Percentiles rank a stretch among this genome's conserved stretches.
Conservation (phyloP, 2,113 vertebrate genomes). For the Corynorhinus townsendii region DNA sequence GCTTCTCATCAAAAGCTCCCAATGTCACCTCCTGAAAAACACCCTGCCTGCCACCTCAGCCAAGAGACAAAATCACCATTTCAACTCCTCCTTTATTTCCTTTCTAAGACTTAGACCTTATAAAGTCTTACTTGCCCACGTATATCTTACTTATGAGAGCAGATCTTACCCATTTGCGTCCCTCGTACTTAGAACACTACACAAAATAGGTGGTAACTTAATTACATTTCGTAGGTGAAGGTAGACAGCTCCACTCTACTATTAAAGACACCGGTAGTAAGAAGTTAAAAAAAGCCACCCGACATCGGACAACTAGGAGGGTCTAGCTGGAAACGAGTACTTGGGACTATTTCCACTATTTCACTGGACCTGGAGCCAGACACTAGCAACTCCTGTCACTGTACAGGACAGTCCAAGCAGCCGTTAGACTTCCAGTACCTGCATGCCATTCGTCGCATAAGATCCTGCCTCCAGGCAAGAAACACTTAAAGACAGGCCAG, state of each 20-base stretch:
- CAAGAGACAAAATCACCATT: not conserved
- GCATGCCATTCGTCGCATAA: rapidly evolving
- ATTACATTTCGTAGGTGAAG: rapidly evolving
- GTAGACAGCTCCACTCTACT: not conserved
- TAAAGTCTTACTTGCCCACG: rapidly evolving
- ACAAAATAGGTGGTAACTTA: rapidly evolving
- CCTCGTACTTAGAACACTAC: no score
- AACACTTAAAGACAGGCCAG: rapidly evolving
- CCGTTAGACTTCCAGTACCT: not conserved
- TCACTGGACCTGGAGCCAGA: not conserved
- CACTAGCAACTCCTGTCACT: not conserved
- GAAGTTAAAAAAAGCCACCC: not conserved
- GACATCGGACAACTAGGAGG: not conserved
- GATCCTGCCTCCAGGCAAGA: not conserved
- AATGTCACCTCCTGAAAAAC: not conserved
- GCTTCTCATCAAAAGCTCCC: not conserved
- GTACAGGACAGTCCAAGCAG: rapidly evolving
- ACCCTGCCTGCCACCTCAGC: not conserved
- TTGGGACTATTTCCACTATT: not conserved
- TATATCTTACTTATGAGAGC: not conserved
- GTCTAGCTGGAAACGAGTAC: not conserved
- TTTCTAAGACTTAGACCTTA: not conserved
- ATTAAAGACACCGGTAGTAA: rapidly evolving
- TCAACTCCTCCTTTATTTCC: not conserved
- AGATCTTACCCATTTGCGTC: not conserved